Evolutionary conservation across 2,888 invertebrate genomes (phyloP), one percentile per base, ranked within the genome.

Genomic region (Ennomos erosarius): DNA sequence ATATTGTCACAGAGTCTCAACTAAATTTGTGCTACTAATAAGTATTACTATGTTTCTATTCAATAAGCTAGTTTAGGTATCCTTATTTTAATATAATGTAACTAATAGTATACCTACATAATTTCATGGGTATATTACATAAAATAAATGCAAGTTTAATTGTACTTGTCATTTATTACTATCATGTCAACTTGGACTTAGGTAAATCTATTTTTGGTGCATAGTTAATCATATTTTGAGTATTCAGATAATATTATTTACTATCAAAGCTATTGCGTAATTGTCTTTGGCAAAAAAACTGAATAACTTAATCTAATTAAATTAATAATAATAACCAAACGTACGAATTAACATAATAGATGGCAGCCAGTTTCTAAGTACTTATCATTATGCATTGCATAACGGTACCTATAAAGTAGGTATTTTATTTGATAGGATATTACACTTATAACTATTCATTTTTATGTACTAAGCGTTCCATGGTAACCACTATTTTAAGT

Each of bases 1-100:
- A 88, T 90, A 90, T 90, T 90, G 90, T 90, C 90, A 76, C 81
- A 77, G 75, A 81, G 77, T 83, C 82, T 81, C 70, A 67, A 69
- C 79, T 85, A 87, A 47, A 40, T 52, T 26, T 56, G 43, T 55
- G 55, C 43, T 52, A 36, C 26, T 37, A 35, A 12, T 52, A 39
- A n/a, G 10, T 47, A 44, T 48, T 34, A 26, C 26, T 26, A 26
- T 26, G 5, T 26, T 26, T 26, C 26, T 26, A 26, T 26, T 26
- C 26, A 26, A 3, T 1, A 26, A 6, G 26, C 26, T 26, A 26
- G 26, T 26, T 1, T 26, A 26, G 26, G 26, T 26, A 26, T 26
- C 26, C 26, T 26, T 6, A 26, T 26, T 26, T 6, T 26, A 26
- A 26, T 26, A 26, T n/a, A n/a, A n/a, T 3, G 6, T 26, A 26